Evolutionary conservation across 2,888 invertebrate species (phyloP).

Genomic region (Tryphoninae sp.): DNA sequence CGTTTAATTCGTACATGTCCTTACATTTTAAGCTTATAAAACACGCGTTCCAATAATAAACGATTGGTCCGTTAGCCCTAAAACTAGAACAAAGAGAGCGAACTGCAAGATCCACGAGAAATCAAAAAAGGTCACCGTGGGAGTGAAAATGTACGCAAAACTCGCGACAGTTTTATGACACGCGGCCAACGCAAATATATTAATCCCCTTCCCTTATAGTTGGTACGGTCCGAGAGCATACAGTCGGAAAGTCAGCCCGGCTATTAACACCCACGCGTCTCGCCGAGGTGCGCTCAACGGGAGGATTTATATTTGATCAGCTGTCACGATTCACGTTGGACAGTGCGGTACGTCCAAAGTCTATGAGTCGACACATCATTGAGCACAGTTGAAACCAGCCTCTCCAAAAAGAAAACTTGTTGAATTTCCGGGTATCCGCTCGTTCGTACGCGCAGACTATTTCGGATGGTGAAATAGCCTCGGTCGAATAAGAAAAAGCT

Average conservation of each 20-base stretch:
- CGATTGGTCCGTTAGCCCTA: slow-evolving; percentile 38
- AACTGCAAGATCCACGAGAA: not conserved
- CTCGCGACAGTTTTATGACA: slow-evolving; percentile 40
- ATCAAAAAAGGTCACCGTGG: slow-evolving; percentile 12
- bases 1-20: not conserved
- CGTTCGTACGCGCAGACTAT: too few relatives aligned
- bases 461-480: too few relatives aligned
- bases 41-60: slow-evolving; percentile 41
- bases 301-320: slow-evolving; percentile 78
- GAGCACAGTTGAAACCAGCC: too few relatives aligned
- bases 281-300: slow-evolving; percentile 61
- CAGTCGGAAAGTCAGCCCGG: slow-evolving; percentile 27
- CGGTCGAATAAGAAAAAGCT: too few relatives aligned
- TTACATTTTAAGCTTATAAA: not conserved
- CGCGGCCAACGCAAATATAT: slow-evolving; percentile 76
- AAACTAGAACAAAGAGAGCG: slow-evolving; percentile 39
- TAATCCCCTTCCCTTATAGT: slow-evolving; percentile 63
- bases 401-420: too few relatives aligned
- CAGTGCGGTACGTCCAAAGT: not conserved
- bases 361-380: slow-evolving; percentile 18
- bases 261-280: slow-evolving; percentile 59
- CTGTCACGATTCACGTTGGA: slow-evolving; percentile 67
- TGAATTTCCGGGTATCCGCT: too few relatives aligned
- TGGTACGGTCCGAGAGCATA: slow-evolving; percentile 4
- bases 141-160: slow-evolving; percentile 27